phyloP scores from a whole-genome alignment of 2,888 invertebrate genomes.

The Malthinus seriepunctatus region DNA sequence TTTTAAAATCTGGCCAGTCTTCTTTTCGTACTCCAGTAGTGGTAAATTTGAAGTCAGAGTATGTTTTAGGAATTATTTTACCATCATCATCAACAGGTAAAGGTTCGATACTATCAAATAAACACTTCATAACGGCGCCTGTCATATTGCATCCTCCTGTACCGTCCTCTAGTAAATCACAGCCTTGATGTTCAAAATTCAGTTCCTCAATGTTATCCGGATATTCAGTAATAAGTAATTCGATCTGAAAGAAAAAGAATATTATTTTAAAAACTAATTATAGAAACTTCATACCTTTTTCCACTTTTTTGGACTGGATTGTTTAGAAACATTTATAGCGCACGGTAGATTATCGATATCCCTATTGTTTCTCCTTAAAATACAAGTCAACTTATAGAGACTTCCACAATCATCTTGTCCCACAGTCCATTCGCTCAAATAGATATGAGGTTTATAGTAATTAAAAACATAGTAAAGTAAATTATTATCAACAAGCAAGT shows the following conservation, averaged over 20 bases:
- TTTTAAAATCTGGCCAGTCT: not conserved
- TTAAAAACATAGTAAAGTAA: constrained; percentile 55
- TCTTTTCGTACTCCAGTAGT: constrained; percentile 1
- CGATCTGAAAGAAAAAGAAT: constrained; percentile 46
- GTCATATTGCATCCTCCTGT: constrained; percentile 64
- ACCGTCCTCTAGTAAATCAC: constrained; percentile 61
- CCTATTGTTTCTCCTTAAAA: constrained; percentile 31
- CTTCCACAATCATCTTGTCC: constrained; percentile 52
- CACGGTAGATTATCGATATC: too few relatives aligned
- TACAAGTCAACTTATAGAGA: constrained; percentile 43
- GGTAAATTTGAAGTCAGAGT: not conserved
- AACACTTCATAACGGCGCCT: constrained; percentile 51
- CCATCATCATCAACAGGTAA: constrained; percentile 6
- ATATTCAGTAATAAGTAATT: constrained; percentile 55
- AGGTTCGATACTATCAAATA: constrained; percentile 21
- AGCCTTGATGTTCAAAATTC: constrained; percentile 55
- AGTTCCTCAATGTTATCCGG: constrained; percentile 55
- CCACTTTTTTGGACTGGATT: constrained; percentile 40
- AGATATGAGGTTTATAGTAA: constrained; percentile 53
- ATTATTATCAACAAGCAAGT: constrained; percentile 52
- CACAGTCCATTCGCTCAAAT: constrained; percentile 51
- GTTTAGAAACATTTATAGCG: too few relatives aligned
- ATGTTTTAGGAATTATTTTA: not conserved
- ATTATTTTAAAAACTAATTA: not conserved
- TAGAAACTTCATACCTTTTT: constrained; percentile 26